Conservation (phyloP, 2,113 vertebrate species). For the Rana temporaria region DNA sequence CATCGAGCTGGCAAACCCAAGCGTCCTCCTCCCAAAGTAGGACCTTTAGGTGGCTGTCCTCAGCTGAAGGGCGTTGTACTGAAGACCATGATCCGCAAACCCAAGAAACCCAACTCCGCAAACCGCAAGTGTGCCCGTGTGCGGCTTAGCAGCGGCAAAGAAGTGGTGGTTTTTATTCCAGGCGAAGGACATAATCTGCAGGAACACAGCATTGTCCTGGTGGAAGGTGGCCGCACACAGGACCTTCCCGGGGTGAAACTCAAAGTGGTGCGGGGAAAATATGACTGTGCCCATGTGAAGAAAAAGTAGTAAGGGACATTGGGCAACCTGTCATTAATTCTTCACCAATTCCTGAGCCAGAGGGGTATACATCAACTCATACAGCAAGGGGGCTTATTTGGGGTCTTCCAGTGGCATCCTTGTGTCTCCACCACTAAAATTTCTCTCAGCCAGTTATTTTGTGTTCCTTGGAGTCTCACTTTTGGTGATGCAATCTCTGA, state of each 20-base stretch:
- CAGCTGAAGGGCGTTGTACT: slow-evolving; percentile 89
- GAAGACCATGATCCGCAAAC: slow-evolving; percentile 89
- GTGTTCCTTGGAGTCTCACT: too few species aligned
- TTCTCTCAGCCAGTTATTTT: too few species aligned
- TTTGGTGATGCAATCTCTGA: too few species aligned
- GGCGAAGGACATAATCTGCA: slow-evolving; percentile 93
- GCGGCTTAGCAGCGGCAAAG: slow-evolving; percentile 84
- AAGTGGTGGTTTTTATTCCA: slow-evolving; percentile 84
- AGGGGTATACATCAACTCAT: too few species aligned
- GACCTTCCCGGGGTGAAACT: slow-evolving; percentile 92
- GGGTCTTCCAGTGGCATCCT: too few species aligned
- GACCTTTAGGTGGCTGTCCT: slow-evolving; percentile 77
- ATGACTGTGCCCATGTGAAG: slow-evolving; percentile 74
- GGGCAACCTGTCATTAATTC: background rate
- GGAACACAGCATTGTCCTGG: slow-evolving; percentile 90
- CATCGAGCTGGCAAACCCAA: slow-evolving; percentile 79
- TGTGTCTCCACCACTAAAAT: too few species aligned
- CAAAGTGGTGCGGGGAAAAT: slow-evolving; percentile 79
- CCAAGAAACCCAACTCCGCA: slow-evolving; percentile 95
- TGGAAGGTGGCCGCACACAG: slow-evolving; percentile 87
- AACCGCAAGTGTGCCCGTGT: slow-evolving; percentile 90
- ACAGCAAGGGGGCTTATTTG: too few species aligned
- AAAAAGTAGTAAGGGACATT: background rate
- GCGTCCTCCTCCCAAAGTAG: fast-evolving
- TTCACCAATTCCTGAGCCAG: too few species aligned